phyloP scores from a whole-genome alignment of 2,113 vertebrate genomes.

The Corynorhinus townsendii region DNA sequence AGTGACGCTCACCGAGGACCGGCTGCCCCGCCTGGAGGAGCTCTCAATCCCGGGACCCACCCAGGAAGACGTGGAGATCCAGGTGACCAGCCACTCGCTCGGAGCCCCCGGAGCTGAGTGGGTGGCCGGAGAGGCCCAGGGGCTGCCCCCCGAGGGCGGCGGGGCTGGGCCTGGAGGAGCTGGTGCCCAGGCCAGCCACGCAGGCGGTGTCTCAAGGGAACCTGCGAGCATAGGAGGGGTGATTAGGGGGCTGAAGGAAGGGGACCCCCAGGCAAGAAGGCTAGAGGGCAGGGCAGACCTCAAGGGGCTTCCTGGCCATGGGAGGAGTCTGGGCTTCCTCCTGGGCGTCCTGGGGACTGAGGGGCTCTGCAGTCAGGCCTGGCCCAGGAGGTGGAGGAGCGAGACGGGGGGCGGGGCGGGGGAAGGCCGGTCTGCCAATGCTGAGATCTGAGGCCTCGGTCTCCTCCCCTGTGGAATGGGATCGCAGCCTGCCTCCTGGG shows the following conservation, averaged over 20 bases:
- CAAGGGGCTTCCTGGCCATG: accelerated
- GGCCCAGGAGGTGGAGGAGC: accelerated
- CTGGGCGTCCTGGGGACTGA: not conserved
- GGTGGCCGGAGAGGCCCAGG: not conserved
- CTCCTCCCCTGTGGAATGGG: not conserved
- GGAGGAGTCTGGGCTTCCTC: not conserved
- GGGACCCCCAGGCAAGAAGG: not conserved
- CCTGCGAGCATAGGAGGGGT: not conserved
- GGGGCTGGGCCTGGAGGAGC: not conserved
- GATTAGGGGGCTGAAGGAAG: not conserved
- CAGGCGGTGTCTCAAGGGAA: not conserved
- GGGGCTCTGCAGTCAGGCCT: not conserved
- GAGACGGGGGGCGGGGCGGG: not conserved
- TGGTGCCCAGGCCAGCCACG: not conserved
- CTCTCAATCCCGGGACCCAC: constrained; percentile 85
- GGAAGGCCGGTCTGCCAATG: accelerated
- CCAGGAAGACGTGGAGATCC: constrained; percentile 83
- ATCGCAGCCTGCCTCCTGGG: not conserved
- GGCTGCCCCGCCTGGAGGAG: constrained; percentile 88
- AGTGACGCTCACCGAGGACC: constrained; percentile 86
- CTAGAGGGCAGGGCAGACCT: not conserved
- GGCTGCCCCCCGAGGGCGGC: no score
- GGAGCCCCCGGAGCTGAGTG: not conserved
- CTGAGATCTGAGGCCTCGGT: not conserved
- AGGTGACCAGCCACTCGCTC: constrained; percentile 76